Conservation (phyloP, 2,888 invertebrate species). For the Cylindroiulus punctatus region DNA sequence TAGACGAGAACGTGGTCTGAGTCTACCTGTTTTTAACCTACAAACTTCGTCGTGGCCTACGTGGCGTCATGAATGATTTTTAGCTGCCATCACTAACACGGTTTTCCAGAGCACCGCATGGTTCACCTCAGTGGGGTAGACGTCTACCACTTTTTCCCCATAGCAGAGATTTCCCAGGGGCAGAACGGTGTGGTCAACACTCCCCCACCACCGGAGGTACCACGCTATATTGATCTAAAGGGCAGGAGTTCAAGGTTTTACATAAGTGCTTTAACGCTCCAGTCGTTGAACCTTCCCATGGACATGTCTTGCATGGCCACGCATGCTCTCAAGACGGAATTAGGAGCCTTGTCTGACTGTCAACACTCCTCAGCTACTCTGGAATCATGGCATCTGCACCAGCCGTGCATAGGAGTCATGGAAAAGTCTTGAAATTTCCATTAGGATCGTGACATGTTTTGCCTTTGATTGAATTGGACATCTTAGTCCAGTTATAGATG, state of each 20-base stretch:
- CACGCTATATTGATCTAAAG: background rate
- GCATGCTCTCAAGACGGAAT: background rate
- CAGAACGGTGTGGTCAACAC: background rate
- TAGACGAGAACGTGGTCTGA: conserved; percentile 8
- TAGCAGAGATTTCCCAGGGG: background rate
- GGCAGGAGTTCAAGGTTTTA: conserved; percentile 18
- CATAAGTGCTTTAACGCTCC: background rate
- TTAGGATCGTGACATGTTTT: no score
- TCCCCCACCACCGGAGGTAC: background rate
- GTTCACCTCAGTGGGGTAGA: conserved; percentile 15
- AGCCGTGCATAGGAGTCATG: no score
- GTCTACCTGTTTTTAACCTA: conserved; percentile 26
- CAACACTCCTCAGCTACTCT: background rate
- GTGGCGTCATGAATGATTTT: background rate
- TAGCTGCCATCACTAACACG: conserved; percentile 4
- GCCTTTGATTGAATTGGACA: no score
- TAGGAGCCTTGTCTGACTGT: background rate
- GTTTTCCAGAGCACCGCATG: background rate
- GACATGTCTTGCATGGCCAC: background rate
- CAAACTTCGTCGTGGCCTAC: background rate
- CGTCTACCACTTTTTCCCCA: background rate
- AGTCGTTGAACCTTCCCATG: background rate
- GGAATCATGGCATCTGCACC: background rate
- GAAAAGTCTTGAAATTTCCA: no score
- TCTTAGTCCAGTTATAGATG: no score